These are phyloP conservation scores for Coleophora deauratella DNA, from an alignment of 2,888 invertebrate species.

Conservation along the genomic window DNA sequence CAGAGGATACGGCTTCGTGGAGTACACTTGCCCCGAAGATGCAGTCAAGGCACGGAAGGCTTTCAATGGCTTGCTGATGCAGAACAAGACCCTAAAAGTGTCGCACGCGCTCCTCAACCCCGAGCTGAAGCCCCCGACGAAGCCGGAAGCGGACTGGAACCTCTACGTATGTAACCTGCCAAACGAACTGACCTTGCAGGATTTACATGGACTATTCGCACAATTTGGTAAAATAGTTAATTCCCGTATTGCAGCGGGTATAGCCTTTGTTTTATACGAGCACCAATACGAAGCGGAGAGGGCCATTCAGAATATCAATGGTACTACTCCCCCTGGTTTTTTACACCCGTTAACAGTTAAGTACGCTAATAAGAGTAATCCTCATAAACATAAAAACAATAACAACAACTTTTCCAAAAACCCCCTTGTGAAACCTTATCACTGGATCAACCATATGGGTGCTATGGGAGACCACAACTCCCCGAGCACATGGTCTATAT, in stretches of 20 bases:
- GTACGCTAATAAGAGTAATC: constrained; percentile 74
- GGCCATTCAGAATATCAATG: constrained; percentile 67
- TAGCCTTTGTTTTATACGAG: constrained; percentile 70
- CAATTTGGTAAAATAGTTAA: constrained; percentile 74
- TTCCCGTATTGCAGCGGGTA: constrained; percentile 71
- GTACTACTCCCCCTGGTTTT: constrained; percentile 66
- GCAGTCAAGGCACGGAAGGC: constrained; percentile 69
- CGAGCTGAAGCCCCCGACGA: constrained; percentile 65
- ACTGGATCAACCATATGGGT: constrained; percentile 70
- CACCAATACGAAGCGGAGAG: constrained; percentile 68
- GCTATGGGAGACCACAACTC: constrained; percentile 65
- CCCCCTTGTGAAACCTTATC: constrained; percentile 61
- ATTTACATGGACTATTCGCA: constrained; percentile 71
- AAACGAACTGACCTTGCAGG: constrained; percentile 72
- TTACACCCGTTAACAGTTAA: constrained; percentile 72
- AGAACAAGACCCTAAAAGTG: constrained; percentile 71
- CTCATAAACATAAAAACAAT: constrained; percentile 67
- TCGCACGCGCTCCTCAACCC: constrained; percentile 69
- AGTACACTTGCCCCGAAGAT: constrained; percentile 68
- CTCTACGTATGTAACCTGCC: constrained; percentile 73
- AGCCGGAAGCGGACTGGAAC: constrained; percentile 74
- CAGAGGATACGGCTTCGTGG: constrained; percentile 73
- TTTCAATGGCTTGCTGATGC: constrained; percentile 70
- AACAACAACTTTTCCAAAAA: constrained; percentile 65
- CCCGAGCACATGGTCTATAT: constrained; percentile 71